Percentiles rank a stretch among this genome's conserved stretches.
phyloP scores from a whole-genome alignment of 2,888 invertebrate species.

The Chrysotoxum bicinctum region DNA sequence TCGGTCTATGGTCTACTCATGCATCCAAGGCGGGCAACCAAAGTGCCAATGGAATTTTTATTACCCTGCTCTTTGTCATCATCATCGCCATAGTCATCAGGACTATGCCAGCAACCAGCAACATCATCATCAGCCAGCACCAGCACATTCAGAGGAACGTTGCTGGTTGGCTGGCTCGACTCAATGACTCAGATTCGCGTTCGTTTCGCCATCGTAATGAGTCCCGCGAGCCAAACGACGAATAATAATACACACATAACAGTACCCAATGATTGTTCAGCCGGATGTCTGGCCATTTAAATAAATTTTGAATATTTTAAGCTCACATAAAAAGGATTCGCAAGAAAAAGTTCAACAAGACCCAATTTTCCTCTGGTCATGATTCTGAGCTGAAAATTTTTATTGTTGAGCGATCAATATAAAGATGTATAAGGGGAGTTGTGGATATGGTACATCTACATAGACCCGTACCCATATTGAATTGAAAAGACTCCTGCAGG shows the following conservation, averaged over 20 bases:
- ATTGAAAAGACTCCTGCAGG: slow-evolving; percentile 48
- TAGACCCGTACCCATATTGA: not conserved
- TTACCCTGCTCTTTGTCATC: slow-evolving; percentile 67
- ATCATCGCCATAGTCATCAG: slow-evolving; percentile 20
- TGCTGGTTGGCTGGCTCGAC: not conserved
- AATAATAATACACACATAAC: slow-evolving; percentile 22
- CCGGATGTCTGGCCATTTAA: slow-evolving; percentile 68
- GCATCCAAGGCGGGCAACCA: slow-evolving; percentile 49
- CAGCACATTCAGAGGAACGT: slow-evolving; percentile 6
- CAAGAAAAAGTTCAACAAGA: slow-evolving; percentile 60
- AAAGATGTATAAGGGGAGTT: slow-evolving; percentile 19
- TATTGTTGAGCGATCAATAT: slow-evolving; percentile 43
- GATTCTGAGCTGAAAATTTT: slow-evolving; percentile 1
- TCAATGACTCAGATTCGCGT: slow-evolving; percentile 26
- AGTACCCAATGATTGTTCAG: slow-evolving; percentile 42
- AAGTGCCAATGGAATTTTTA: slow-evolving; percentile 73
- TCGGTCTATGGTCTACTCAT: slow-evolving; percentile 14
- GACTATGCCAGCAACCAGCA: not conserved
- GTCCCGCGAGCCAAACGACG: slow-evolving; percentile 53
- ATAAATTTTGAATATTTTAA: slow-evolving; percentile 69
- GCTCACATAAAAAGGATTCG: slow-evolving; percentile 42
- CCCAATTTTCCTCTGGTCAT: not conserved
- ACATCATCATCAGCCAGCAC: slow-evolving; percentile 10
- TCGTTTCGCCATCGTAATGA: slow-evolving; percentile 54
- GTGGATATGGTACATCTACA: not conserved